These are phyloP conservation scores for Rutilus rutilus DNA, from an alignment of 2,113 vertebrate genomes.

Conservation along the genomic window DNA sequence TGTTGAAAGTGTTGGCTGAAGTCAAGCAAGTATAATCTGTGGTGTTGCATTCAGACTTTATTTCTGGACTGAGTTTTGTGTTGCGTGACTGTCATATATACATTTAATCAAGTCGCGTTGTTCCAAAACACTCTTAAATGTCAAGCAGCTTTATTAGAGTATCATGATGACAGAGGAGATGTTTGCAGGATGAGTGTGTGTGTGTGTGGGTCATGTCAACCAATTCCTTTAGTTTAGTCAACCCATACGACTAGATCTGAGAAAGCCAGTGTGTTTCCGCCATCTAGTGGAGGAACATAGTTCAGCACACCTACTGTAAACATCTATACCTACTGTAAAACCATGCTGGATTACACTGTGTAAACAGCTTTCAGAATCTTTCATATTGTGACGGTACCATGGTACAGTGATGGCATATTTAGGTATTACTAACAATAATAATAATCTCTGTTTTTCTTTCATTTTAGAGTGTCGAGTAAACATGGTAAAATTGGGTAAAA, in stretches of 20 bases:
- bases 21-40: not conserved
- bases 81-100: constrained; percentile 1
- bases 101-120: constrained; percentile 18
- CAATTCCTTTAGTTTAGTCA: not conserved
- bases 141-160: constrained; percentile 4
- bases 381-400: not conserved
- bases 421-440: no score
- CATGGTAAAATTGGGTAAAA: not conserved
- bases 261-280: constrained; percentile 10
- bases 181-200: constrained; percentile 12
- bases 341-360: not conserved
- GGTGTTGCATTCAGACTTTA: not conserved
- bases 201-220: not conserved
- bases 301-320: no score
- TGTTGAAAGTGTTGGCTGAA: not conserved
- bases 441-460: no score
- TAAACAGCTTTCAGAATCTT: not conserved
- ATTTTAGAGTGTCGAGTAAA: no score
- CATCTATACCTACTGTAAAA: not conserved
- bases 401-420: no score
- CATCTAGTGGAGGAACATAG: constrained; percentile 27
- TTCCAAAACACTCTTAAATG: constrained; percentile 14
- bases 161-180: constrained; percentile 7
- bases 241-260: not conserved
- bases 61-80: not conserved